phyloP scores from a whole-genome alignment of 2,797 vertebrate species.

The Stomatorhinus walkeri region DNA sequence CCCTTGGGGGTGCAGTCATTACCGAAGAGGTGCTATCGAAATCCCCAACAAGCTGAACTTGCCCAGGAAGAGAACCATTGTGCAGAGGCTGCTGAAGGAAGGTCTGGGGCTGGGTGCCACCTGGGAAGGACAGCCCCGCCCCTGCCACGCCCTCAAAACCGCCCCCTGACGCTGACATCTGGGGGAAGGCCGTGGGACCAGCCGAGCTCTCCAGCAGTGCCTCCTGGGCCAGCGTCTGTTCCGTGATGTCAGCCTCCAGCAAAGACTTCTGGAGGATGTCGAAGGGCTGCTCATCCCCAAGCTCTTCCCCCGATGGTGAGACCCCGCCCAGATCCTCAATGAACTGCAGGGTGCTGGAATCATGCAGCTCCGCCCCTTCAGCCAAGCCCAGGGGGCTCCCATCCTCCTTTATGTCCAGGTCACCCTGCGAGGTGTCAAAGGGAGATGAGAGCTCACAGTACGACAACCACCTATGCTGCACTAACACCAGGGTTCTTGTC shows the following conservation, averaged over 20 bases:
- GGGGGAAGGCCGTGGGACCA: constrained; percentile 76
- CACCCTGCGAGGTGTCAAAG: constrained; percentile 55
- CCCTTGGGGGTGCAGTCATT: constrained; percentile 74
- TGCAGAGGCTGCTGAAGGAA: constrained; percentile 84
- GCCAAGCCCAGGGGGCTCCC: constrained; percentile 67
- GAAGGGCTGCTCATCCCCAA: constrained; percentile 92
- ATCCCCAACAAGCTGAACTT: constrained; percentile 89
- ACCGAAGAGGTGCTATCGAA: constrained; percentile 80
- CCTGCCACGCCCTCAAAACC: constrained; percentile 73
- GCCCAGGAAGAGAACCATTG: constrained; percentile 77
- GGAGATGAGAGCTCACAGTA: background rate
- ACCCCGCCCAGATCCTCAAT: constrained; percentile 82
- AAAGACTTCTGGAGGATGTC: constrained; percentile 99
- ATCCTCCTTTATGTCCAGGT: constrained; percentile 82
- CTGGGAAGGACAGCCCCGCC: constrained; percentile 70
- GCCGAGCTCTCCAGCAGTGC: constrained; percentile 87
- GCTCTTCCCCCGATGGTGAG: constrained; percentile 80
- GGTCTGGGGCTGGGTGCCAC: constrained; percentile 72
- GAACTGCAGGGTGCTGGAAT: constrained; percentile 90
- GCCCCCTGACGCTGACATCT: constrained; percentile 89
- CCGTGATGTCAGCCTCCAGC: constrained; percentile 96
- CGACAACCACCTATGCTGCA: background rate
- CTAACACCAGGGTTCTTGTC: background rate
- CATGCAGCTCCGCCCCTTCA: constrained; percentile 77
- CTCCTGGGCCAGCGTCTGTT: constrained; percentile 96